Conservation (phyloP, 2,888 invertebrate genomes). For the Bhutanitis thaidina region DNA sequence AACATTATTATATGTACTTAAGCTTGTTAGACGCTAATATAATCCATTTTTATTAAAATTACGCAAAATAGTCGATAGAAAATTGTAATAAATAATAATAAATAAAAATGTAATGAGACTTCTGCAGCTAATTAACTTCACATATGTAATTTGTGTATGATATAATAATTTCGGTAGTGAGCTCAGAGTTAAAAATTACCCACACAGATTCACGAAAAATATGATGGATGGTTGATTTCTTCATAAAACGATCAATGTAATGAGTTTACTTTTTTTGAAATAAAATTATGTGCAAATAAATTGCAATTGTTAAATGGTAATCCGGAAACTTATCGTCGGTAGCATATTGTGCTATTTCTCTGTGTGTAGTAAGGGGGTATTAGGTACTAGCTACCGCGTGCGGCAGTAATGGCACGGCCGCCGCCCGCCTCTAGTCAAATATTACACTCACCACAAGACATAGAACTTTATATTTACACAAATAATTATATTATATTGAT, state of each 20-base stretch:
- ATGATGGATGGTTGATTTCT: too few species aligned
- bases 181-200: conserved; percentile 20
- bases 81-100: conserved; percentile 3
- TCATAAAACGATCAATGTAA: too few species aligned
- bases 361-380: conserved; percentile 9
- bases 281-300: too few species aligned
- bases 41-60: conserved; percentile 4
- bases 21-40: conserved; percentile 19
- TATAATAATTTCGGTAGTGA: conserved; percentile 14
- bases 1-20: conserved; percentile 13
- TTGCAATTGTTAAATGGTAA: neutral
- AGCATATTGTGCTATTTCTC: conserved; percentile 1
- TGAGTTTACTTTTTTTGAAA: too few species aligned
- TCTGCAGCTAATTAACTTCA: neutral
- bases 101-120: neutral
- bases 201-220: conserved; percentile 10
- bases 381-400: conserved; percentile 20
- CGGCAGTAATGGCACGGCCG: conserved; percentile 40
- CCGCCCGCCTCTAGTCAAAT: conserved; percentile 78
- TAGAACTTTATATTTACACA: conserved; percentile 81
- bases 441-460: conserved; percentile 74
- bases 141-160: neutral
- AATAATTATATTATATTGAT: conserved; percentile 79
- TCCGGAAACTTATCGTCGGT: neutral
- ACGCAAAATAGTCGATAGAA: conserved; percentile 5